phyloP scores from a whole-genome alignment of 2,797 vertebrate species.

The Knipowitschia caucasica region DNA sequence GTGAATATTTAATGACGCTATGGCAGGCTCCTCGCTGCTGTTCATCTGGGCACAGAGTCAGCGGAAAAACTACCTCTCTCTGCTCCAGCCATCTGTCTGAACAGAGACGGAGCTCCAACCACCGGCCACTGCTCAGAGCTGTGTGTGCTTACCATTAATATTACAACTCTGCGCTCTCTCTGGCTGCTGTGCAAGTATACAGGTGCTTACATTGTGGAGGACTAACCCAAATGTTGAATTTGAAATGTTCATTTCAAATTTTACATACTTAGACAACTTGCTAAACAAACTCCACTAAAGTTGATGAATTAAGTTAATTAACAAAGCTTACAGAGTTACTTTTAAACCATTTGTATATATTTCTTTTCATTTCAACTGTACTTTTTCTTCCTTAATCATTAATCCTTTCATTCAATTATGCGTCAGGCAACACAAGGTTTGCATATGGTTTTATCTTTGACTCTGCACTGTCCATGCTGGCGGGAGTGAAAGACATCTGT shows the following conservation, averaged over 20 bases:
- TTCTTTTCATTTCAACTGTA: not conserved
- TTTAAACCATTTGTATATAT: too few species aligned
- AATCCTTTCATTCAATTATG: not conserved
- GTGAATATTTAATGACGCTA: conserved; percentile 72
- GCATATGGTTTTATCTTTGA: conserved; percentile 60
- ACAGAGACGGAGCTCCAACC: conserved; percentile 69
- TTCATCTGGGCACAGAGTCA: conserved; percentile 74
- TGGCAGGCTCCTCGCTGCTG: conserved; percentile 65
- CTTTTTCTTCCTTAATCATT: not conserved
- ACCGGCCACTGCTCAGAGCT: conserved; percentile 56
- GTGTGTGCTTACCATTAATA: conserved; percentile 70
- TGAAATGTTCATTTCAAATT: too few species aligned
- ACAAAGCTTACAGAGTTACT: too few species aligned
- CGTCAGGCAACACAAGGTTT: conserved; percentile 61
- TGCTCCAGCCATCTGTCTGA: conserved; percentile 73
- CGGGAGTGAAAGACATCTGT: conserved; percentile 60
- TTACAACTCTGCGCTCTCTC: conserved; percentile 62
- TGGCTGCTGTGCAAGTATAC: not conserved
- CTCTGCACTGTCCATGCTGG: conserved; percentile 52
- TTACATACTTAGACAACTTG: too few species aligned
- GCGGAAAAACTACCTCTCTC: conserved; percentile 63
- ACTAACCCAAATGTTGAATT: too few species aligned
- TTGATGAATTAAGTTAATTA: too few species aligned
- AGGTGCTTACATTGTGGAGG: too few species aligned
- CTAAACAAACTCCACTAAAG: too few species aligned